Conservation (phyloP, 1,140 invertebrate species). For the Octopus sinensis region DNA sequence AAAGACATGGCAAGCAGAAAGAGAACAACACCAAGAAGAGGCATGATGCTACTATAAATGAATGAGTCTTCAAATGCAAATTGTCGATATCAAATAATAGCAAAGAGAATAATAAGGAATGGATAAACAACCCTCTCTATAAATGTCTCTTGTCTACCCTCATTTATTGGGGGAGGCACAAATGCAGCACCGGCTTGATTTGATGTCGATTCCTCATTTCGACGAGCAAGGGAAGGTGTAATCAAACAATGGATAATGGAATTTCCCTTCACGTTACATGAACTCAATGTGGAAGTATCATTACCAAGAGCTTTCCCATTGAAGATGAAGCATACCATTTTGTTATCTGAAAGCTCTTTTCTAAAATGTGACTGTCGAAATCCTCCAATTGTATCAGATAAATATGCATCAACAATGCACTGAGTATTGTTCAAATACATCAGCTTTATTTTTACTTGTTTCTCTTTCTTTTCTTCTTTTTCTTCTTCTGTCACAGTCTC, state of each 20-base stretch:
- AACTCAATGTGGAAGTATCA: neutral
- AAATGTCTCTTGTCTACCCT: neutral
- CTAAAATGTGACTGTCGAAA: constrained; percentile 4
- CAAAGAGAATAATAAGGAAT: neutral
- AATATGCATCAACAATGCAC: neutral
- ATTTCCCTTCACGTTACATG: neutral
- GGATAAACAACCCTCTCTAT: neutral
- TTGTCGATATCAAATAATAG: neutral
- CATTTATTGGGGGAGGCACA: neutral
- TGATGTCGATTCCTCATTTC: neutral
- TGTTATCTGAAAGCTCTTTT: constrained; percentile 2
- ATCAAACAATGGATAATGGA: neutral
- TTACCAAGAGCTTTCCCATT: neutral
- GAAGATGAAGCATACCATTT: neutral
- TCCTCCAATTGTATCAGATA: neutral
- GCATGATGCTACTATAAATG: neutral
- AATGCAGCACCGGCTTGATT: neutral
- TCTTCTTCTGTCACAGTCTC: too few species aligned
- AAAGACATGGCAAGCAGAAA: neutral
- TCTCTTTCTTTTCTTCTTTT: neutral
- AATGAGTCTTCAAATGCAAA: neutral
- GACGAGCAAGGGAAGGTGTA: neutral
- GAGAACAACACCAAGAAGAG: neutral
- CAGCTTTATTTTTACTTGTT: neutral
- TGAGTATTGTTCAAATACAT: constrained; percentile 11